phyloP scores from a whole-genome alignment of 2,113 vertebrate species.

The Thunnus maccoyii region DNA sequence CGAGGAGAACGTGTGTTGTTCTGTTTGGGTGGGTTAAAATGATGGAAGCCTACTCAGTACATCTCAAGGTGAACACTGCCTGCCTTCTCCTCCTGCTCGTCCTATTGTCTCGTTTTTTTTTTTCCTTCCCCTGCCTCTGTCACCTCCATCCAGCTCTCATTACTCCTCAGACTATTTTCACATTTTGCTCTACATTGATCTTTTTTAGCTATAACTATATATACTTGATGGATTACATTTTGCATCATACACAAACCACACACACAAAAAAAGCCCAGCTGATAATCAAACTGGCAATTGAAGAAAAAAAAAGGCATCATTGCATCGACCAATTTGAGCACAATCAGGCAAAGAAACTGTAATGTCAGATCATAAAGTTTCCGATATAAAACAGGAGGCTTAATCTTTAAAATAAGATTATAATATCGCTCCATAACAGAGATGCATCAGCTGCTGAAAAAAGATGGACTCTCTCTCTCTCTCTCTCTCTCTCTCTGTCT shows the following conservation, averaged over 20 bases:
- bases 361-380: constrained; percentile 27
- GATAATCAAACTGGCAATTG: constrained; percentile 8
- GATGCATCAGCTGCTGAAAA: constrained; percentile 63
- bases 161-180: constrained; percentile 36
- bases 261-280: background rate
- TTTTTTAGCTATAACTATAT: no score
- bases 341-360: background rate
- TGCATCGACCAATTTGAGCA: background rate
- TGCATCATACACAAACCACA: constrained; percentile 10
- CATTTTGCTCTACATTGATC: constrained; percentile 10
- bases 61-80: constrained; percentile 77
- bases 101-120: constrained; percentile 72
- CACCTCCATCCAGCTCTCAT: constrained; percentile 49
- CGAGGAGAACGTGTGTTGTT: constrained; percentile 20
- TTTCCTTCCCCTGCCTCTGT: background rate
- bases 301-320: background rate
- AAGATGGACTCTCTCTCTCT: constrained; percentile 9
- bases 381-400: background rate
- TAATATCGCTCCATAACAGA: constrained; percentile 41
- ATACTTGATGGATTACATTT: background rate
- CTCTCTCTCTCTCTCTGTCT: constrained; percentile 1
- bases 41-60: constrained; percentile 56
- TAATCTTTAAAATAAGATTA: constrained; percentile 42
- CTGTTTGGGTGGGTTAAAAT: constrained; percentile 46
- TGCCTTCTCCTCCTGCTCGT: constrained; percentile 59